Evolutionary conservation across 2,888 invertebrate species (phyloP), one percentile per base, ranked within the genome.

Genomic region (Anthophora plumipes): DNA sequence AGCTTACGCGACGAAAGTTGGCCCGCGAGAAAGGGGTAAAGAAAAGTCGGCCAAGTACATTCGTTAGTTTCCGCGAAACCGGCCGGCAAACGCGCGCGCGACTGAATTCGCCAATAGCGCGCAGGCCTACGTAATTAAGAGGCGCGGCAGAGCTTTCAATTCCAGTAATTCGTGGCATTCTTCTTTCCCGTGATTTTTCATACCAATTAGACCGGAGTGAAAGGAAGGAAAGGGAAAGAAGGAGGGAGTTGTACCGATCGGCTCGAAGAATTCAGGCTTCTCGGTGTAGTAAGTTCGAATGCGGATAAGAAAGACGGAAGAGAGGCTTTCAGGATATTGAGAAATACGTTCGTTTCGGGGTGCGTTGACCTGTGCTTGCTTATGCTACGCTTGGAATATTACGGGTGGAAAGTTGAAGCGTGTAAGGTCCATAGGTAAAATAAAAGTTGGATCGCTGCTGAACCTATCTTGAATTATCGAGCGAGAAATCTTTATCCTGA

Each of bases 1-100:
- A 46, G 50, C 50, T 5, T 9, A 25, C 64, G 25, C 54, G 78
- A 71, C 76, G 54, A 71, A 81, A 83, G 52, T 83, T 77, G 2
- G 1, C 41, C 31, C 55, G 48, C 55, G 59, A n/a, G n/a, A 75
- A 60, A 59, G 71, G 66, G 81, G 61, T 31, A 31, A 74, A 80
- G 81, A 74, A 77, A 83, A 83, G 43, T 85, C 77, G 79, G 81
- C 81, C 83, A 81, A 85, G 86, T 85, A 79, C 78, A 67, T 81
- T 83, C 86, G 81, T 85, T 85, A 83, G 78, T 75, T 82, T 78
- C 66, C 60, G 48, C 54, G 71, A 74, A 67, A 57, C 68, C 63
- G 69, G 46, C 43, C 72, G 37, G 59, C 59, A 71, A 85, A n/a
- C n/a, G n/a, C n/a, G n/a, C 79, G 78, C 83, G 70, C 78, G 76